These are phyloP conservation scores for Coendou prehensilis DNA, from an alignment of 2,797 vertebrate genomes.

Conservation along the genomic window DNA sequence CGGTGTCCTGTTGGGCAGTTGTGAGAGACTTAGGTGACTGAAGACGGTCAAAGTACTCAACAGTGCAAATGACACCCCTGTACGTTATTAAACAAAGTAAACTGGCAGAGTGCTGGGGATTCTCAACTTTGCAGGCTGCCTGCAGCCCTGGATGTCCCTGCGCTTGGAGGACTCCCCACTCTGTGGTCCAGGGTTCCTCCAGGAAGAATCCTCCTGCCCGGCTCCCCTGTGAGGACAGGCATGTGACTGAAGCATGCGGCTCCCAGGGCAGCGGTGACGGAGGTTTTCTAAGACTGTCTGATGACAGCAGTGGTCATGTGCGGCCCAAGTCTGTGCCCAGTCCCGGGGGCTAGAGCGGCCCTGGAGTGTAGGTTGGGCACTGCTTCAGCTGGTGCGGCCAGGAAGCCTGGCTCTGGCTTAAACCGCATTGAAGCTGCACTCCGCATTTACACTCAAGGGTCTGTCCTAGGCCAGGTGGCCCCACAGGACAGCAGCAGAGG, in stretches of 20 bases:
- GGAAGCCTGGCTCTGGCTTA: not conserved
- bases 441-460: not conserved
- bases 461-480: not conserved
- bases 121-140: not conserved
- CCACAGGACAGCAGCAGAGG: not conserved
- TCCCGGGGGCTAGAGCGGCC: not conserved
- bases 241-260: not conserved
- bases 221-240: not conserved
- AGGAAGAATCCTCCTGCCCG: not conserved
- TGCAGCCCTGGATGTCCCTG: not conserved
- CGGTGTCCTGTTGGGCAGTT: not conserved
- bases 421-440: not conserved
- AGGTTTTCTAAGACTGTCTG: not conserved
- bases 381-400: not conserved
- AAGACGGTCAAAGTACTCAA: not conserved
- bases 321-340: not conserved
- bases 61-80: not conserved
- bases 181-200: not conserved
- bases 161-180: not conserved
- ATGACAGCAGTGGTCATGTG: not conserved
- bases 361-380: not conserved
- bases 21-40: not conserved
- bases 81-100: not conserved
- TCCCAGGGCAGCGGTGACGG: not conserved
- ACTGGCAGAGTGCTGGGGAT: not conserved